A percentile compares a stretch with the other conserved stretches of the same genome.
Evolutionary conservation across 2,113 vertebrate species (phyloP).

Genomic region (Dromaius novaehollandiae): DNA sequence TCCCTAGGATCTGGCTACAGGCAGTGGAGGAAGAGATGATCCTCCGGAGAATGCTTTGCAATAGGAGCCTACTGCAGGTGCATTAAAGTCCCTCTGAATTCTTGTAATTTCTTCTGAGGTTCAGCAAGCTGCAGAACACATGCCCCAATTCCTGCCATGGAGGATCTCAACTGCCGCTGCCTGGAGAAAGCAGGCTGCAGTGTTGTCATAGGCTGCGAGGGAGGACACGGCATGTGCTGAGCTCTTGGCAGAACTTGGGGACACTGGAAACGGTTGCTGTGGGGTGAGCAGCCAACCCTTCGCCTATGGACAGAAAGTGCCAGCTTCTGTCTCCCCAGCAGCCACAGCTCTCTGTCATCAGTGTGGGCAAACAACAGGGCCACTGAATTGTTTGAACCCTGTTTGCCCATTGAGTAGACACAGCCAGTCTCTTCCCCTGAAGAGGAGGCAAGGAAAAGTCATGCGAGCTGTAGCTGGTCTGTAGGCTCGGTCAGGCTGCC

Average conservation of each 20-base stretch:
- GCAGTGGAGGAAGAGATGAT: not conserved
- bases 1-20: not conserved
- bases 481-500: not conserved
- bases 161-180: not conserved
- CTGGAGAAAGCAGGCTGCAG: not conserved
- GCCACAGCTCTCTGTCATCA: not conserved
- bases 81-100: not conserved
- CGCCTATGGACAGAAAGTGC: not conserved
- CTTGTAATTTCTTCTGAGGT: not conserved
- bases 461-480: not conserved
- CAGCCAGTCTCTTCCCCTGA: not conserved
- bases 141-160: not conserved
- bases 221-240: not conserved
- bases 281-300: not conserved
- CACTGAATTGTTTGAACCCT: not conserved
- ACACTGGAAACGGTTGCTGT: not conserved
- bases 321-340: not conserved
- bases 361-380: not conserved
- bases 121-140: not conserved
- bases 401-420: not conserved
- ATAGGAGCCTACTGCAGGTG: fast-evolving
- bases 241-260: not conserved
- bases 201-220: not conserved
- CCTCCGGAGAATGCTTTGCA: not conserved
- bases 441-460: not conserved